These are phyloP conservation scores for Heterodera carotae DNA, from an alignment of 1,140 invertebrate species.

Conservation along the genomic window DNA sequence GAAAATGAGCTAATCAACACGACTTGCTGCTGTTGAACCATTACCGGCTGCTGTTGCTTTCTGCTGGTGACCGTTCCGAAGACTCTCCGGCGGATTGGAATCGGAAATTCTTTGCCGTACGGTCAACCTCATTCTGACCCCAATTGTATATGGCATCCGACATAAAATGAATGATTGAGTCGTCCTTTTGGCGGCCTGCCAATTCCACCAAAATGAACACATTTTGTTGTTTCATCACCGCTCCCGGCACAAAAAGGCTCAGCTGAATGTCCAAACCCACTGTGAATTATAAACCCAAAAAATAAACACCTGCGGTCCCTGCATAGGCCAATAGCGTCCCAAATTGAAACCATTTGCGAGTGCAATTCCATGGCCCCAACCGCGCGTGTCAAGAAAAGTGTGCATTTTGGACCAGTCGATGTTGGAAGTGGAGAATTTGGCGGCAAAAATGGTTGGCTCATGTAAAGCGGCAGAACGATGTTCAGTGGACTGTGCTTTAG, in stretches of 20 bases:
- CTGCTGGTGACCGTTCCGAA: too few species aligned
- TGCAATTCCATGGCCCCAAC: constrained; percentile 34
- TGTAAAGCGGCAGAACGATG: background rate
- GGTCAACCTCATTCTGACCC: background rate
- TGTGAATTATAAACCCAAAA: background rate
- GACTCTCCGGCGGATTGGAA: background rate
- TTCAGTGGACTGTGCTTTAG: background rate
- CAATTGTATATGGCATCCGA: background rate
- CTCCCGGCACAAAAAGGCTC: constrained; percentile 40
- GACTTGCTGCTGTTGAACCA: too few species aligned
- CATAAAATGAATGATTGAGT: constrained; percentile 2
- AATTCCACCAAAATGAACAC: constrained; percentile 29
- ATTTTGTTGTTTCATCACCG: constrained; percentile 36
- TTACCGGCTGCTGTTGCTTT: too few species aligned
- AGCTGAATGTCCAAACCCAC: constrained; percentile 21
- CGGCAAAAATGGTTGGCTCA: constrained; percentile 15
- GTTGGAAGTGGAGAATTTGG: constrained; percentile 26
- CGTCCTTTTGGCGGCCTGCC: constrained; percentile 16
- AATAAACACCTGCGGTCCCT: constrained; percentile 44
- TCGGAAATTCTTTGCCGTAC: too few species aligned
- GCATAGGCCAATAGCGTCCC: constrained; percentile 41
- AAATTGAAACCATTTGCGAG: constrained; percentile 44
- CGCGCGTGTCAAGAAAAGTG: constrained; percentile 38
- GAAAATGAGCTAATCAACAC: too few species aligned
- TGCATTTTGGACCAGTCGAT: constrained; percentile 31